phyloP scores from a whole-genome alignment of 2,888 invertebrate species.

The Caenorhabditis sp. region DNA sequence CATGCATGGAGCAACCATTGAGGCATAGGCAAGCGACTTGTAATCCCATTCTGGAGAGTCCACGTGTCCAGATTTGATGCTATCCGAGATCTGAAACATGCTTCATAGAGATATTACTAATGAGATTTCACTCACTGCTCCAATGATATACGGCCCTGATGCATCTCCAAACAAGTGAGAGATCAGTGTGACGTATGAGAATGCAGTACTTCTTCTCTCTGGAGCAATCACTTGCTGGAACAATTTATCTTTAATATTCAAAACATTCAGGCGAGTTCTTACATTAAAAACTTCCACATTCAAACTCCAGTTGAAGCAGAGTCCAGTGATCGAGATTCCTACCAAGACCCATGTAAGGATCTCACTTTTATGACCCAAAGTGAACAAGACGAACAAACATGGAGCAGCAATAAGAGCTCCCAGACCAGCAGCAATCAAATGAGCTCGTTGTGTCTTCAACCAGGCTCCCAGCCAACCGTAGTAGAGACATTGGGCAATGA shows the following conservation, averaged over 20 bases:
- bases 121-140: slow-evolving; percentile 85
- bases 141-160: slow-evolving; percentile 96
- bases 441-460: slow-evolving; percentile 81
- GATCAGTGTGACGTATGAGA: slow-evolving; percentile 96
- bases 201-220: slow-evolving; percentile 95
- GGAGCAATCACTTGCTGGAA: slow-evolving; percentile 98
- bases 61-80: slow-evolving; percentile 62
- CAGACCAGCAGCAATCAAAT: slow-evolving; percentile 86
- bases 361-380: slow-evolving; percentile 61
- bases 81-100: slow-evolving; percentile 76
- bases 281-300: slow-evolving; percentile 91
- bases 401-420: slow-evolving; percentile 93
- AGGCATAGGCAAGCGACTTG: slow-evolving; percentile 58
- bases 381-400: slow-evolving; percentile 53
- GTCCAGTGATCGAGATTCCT: slow-evolving; percentile 73
- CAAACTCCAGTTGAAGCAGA: slow-evolving; percentile 98
- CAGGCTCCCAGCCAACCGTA: slow-evolving; percentile 57
- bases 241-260: neutral
- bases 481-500: slow-evolving; percentile 86
- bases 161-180: slow-evolving; percentile 99
- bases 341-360: slow-evolving; percentile 85
- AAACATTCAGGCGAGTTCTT: neutral
- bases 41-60: slow-evolving; percentile 63
- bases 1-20: slow-evolving; percentile 62
- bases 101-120: too few relatives aligned